These are phyloP conservation scores for Epinotia bilunana DNA, from an alignment of 2,888 invertebrate species.

Conservation along the genomic window DNA sequence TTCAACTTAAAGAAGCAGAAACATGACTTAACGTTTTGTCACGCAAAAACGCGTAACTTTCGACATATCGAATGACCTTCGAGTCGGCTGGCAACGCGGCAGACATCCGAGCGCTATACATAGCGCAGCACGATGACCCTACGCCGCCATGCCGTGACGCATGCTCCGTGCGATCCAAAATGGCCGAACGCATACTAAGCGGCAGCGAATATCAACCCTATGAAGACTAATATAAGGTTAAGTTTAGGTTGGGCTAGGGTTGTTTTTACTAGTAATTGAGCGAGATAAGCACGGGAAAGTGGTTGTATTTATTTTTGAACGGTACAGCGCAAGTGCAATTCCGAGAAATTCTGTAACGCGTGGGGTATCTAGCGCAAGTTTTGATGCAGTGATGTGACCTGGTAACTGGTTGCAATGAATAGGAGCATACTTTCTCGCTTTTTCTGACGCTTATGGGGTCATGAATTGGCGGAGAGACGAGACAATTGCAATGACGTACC, in stretches of 20 bases:
- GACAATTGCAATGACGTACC: not conserved
- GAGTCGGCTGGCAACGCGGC: conserved; percentile 45
- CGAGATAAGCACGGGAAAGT: conserved; percentile 43
- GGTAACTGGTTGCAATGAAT: conserved; percentile 10
- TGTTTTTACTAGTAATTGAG: conserved; percentile 23
- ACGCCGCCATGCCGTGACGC: conserved; percentile 42
- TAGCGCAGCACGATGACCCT: conserved; percentile 44
- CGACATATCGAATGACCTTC: conserved; percentile 44
- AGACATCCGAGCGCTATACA: conserved; percentile 37
- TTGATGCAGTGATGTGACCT: conserved; percentile 28
- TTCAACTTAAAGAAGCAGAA: not conserved
- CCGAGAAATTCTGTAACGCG: conserved; percentile 44
- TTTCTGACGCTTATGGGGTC: not conserved
- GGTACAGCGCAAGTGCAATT: conserved; percentile 46
- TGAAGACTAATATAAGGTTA: not conserved
- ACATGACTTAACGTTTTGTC: conserved; percentile 12
- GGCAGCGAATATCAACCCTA: not conserved
- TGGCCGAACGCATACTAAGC: conserved; percentile 4
- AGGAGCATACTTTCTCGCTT: conserved; percentile 20
- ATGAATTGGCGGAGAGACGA: not conserved
- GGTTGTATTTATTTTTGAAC: conserved; percentile 47
- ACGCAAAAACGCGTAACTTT: conserved; percentile 40
- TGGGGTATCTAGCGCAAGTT: conserved; percentile 41
- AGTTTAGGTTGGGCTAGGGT: conserved; percentile 6
- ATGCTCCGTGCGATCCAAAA: conserved; percentile 25